These are phyloP conservation scores for Dromiciops gliroides DNA, from an alignment of 2,113 vertebrate species.

Conservation along the genomic window DNA sequence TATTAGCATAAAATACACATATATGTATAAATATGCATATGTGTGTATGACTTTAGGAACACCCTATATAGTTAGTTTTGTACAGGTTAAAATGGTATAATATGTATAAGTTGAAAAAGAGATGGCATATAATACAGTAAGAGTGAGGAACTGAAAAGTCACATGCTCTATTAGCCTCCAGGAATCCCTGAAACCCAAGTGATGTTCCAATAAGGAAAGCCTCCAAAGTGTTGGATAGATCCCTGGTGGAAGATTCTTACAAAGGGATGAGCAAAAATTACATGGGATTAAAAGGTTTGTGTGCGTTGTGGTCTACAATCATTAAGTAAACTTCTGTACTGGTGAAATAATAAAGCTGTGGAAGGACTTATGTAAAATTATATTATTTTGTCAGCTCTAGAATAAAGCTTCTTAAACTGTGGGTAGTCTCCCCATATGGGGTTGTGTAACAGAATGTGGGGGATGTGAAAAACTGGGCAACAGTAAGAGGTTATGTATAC, in stretches of 20 bases:
- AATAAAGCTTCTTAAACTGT: too few relatives aligned
- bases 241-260: background rate
- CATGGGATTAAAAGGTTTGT: background rate
- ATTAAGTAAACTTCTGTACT: background rate
- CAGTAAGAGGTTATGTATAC: too few relatives aligned
- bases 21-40: background rate
- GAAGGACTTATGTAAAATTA: background rate
- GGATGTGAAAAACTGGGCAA: too few relatives aligned
- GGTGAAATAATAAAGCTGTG: background rate
- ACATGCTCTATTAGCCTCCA: background rate
- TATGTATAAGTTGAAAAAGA: background rate
- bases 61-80: background rate
- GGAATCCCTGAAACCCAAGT: background rate
- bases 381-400: background rate
- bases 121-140: background rate
- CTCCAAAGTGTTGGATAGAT: background rate
- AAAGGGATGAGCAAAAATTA: background rate
- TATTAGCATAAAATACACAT: background rate
- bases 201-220: background rate
- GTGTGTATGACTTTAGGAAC: background rate
- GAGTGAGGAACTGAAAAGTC: background rate
- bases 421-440: too few relatives aligned
- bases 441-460: too few relatives aligned
- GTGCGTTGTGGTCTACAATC: background rate
- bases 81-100: background rate